Percentiles rank a stretch among this genome's conserved stretches.
Evolutionary conservation across 1,140 invertebrate species (phyloP).

Genomic region (Onthophagus taurus): DNA sequence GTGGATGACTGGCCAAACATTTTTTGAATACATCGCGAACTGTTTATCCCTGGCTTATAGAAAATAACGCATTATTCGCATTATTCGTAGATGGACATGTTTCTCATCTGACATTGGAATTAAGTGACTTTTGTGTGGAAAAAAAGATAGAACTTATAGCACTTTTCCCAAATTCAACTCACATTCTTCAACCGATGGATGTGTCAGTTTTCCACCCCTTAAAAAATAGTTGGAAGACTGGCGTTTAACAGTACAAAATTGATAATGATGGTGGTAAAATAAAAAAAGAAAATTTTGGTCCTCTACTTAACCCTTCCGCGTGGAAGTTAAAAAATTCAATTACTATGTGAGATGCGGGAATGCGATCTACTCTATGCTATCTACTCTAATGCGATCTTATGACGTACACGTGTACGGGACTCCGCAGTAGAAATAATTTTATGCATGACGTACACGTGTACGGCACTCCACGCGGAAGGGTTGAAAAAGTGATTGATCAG

Average conservation of each 20-base stretch:
- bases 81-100: constrained; percentile 37
- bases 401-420: no score
- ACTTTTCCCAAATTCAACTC: constrained; percentile 36
- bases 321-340: no score
- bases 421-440: no score
- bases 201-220: constrained; percentile 32
- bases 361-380: no score
- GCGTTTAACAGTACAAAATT: constrained; percentile 17
- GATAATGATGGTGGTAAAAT: constrained; percentile 18
- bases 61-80: constrained; percentile 23
- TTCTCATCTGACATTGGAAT: constrained; percentile 32
- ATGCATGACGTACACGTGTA: no score
- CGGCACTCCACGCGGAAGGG: no score
- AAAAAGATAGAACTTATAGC: constrained; percentile 35
- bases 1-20: constrained; percentile 34
- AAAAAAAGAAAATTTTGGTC: constrained; percentile 8
- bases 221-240: constrained; percentile 29
- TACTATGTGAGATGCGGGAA: no score
- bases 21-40: constrained; percentile 35
- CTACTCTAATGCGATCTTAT: no score
- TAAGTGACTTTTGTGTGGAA: constrained; percentile 33
- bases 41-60: constrained; percentile 28
- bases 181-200: constrained; percentile 38
- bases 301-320: no score
- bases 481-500: constrained; percentile 12